Conservation (phyloP, 2,888 invertebrate genomes). For the Drosophila kuntzei region DNA sequence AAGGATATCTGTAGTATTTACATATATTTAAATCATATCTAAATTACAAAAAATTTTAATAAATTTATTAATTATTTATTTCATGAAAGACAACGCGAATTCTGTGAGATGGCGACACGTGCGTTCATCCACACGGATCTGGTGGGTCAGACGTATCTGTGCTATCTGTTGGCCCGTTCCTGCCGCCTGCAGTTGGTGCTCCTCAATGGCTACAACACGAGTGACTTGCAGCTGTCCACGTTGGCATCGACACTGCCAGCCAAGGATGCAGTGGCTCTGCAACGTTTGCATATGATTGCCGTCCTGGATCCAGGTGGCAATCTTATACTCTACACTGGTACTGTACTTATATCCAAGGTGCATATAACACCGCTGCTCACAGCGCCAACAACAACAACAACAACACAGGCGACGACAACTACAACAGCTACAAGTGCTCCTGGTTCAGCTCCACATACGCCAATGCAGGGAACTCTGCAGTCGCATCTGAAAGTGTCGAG, state of each 20-base stretch:
- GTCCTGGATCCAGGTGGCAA: slow-evolving; percentile 92
- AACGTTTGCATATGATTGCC: slow-evolving; percentile 92
- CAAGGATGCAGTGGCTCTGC: slow-evolving; percentile 93
- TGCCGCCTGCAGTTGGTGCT: slow-evolving; percentile 86
- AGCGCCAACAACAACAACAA: slow-evolving; percentile 23
- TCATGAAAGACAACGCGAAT: slow-evolving; percentile 84
- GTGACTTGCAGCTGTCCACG: slow-evolving; percentile 91
- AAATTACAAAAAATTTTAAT: no score
- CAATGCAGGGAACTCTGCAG: slow-evolving; percentile 2
- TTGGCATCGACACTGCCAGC: slow-evolving; percentile 90
- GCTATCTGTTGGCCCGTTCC: slow-evolving; percentile 89
- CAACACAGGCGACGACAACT: slow-evolving; percentile 26
- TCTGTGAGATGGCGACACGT: slow-evolving; percentile 88
- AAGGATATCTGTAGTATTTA: no score
- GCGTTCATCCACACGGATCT: slow-evolving; percentile 94
- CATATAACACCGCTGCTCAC: slow-evolving; percentile 89
- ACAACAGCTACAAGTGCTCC: neutral
- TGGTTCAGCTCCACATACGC: slow-evolving; percentile 30
- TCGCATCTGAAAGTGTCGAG: slow-evolving; percentile 1
- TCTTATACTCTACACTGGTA: slow-evolving; percentile 93
- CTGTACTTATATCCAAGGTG: slow-evolving; percentile 92
- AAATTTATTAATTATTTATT: no score
- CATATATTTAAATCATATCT: no score
- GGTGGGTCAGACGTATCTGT: slow-evolving; percentile 93
- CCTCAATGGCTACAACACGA: slow-evolving; percentile 88